Conservation (phyloP, 2,113 vertebrate genomes). For the Neogobius melanostomus region DNA sequence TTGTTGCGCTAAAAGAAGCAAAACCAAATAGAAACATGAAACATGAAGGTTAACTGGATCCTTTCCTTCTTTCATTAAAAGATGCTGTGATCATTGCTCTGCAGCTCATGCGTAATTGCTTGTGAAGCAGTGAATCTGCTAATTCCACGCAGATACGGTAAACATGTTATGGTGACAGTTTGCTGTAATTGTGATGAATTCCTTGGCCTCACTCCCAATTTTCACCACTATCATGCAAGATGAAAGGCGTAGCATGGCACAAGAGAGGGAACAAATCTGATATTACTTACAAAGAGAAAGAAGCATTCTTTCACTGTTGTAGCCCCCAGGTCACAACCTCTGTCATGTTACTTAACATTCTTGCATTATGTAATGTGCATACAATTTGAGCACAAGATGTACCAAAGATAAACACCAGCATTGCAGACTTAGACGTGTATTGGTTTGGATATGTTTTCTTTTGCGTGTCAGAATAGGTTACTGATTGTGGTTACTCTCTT, state of each 20-base stretch:
- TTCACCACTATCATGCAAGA: conserved; percentile 53
- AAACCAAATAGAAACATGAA: conserved; percentile 53
- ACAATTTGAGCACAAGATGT: conserved; percentile 6
- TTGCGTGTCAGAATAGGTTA: conserved; percentile 2
- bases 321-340: conserved; percentile 8
- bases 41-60: conserved; percentile 64
- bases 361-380: conserved; percentile 3
- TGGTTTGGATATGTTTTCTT: conserved; percentile 2
- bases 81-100: conserved; percentile 66
- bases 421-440: neutral
- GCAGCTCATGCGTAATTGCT: conserved; percentile 74
- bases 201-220: conserved; percentile 44
- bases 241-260: conserved; percentile 44
- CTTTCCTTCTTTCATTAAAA: conserved; percentile 54
- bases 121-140: conserved; percentile 67
- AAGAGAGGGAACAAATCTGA: conserved; percentile 26
- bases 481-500: conserved; percentile 28
- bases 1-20: conserved; percentile 46
- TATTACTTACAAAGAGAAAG: conserved; percentile 25
- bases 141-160: conserved; percentile 65
- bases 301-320: conserved; percentile 15
- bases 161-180: conserved; percentile 70
- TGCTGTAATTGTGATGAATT: conserved; percentile 77
- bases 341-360: neutral
- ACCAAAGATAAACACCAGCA: neutral